Evolutionary conservation across 2,888 invertebrate species (phyloP).

Genomic region (Sminthurides aquaticus): DNA sequence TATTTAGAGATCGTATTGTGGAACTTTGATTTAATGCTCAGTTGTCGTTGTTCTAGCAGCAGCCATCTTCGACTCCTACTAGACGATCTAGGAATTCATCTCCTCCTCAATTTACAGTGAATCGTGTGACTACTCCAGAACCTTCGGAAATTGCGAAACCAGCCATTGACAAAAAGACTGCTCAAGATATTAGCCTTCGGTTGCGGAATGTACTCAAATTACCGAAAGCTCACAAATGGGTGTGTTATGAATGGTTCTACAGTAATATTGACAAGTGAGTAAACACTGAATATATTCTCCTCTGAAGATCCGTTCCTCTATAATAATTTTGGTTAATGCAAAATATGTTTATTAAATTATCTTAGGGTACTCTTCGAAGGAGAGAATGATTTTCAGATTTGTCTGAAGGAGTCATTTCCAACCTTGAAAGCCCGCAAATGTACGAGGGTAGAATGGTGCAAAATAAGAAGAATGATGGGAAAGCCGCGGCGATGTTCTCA

Average conservation of each 20-base stretch:
- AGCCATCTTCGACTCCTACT: not conserved
- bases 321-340: no score
- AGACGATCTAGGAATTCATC: slow-evolving; percentile 3
- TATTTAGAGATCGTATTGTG: not conserved
- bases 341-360: slow-evolving; percentile 24
- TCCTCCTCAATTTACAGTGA: slow-evolving; percentile 12
- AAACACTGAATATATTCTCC: not conserved
- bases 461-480: slow-evolving; percentile 90
- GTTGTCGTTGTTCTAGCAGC: slow-evolving; percentile 2
- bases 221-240: slow-evolving; percentile 98
- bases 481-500: slow-evolving; percentile 86
- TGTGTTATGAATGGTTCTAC: slow-evolving; percentile 99
- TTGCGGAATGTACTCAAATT: slow-evolving; percentile 86
- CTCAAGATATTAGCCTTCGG: slow-evolving; percentile 81
- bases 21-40: not conserved
- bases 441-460: slow-evolving; percentile 88
- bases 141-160: slow-evolving; percentile 26
- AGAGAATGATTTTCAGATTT: slow-evolving; percentile 92
- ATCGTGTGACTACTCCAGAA: slow-evolving; percentile 13
- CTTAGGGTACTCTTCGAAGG: slow-evolving; percentile 79
- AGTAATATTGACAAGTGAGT: slow-evolving; percentile 83
- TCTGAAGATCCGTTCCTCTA: not conserved
- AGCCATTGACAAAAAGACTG: slow-evolving; percentile 72
- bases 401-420: slow-evolving; percentile 88
- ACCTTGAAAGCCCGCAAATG: slow-evolving; percentile 75